These are phyloP conservation scores for Mythimna albipuncta DNA, from an alignment of 2,888 invertebrate species.

Conservation along the genomic window DNA sequence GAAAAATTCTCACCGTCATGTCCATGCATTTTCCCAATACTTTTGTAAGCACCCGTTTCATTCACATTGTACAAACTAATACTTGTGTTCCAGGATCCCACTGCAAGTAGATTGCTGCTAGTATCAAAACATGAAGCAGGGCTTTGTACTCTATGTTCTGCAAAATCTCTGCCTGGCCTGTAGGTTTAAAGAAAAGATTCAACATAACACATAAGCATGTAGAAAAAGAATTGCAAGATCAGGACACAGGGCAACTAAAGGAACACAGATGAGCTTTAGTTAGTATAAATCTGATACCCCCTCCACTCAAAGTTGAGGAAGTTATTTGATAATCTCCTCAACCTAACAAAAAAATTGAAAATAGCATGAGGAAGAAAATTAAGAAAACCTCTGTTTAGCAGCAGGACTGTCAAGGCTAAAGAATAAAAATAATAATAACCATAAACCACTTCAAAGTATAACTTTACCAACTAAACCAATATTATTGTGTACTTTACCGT, in stretches of 20 bases:
- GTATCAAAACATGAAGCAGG: conserved; percentile 92
- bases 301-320: no score
- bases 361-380: no score
- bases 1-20: conserved; percentile 77
- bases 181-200: conserved; percentile 36
- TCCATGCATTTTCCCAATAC: conserved; percentile 89
- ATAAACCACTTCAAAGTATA: not conserved
- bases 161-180: conserved; percentile 92
- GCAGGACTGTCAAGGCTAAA: not conserved
- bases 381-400: no score
- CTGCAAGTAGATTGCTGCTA: conserved; percentile 88
- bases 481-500: not conserved
- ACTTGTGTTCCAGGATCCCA: conserved; percentile 91
- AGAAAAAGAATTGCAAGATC: not conserved
- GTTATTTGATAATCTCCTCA: no score
- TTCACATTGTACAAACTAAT: conserved; percentile 89
- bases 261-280: no score
- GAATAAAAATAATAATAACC: not conserved
- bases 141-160: conserved; percentile 90
- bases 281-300: no score
- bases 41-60: conserved; percentile 88
- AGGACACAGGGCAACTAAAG: no score
- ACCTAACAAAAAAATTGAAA: no score
- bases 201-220: not conserved
- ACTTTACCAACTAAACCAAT: no score